Conservation (phyloP, 1,140 invertebrate genomes). For the Chironomus tepperi region DNA sequence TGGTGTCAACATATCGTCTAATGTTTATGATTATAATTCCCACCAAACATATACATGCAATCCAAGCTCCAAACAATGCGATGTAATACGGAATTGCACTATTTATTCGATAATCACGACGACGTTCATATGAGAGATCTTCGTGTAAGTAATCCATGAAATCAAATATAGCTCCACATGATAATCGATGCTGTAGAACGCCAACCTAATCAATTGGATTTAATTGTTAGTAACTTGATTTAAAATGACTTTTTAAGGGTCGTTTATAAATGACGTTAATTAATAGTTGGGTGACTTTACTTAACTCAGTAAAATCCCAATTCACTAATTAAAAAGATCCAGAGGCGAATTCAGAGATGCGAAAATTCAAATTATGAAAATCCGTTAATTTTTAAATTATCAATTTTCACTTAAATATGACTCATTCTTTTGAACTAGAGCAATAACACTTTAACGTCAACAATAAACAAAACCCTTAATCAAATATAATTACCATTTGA, state of each 20-base stretch:
- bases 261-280: too few species aligned
- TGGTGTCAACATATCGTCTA: slow-evolving; percentile 41
- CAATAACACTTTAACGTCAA: too few species aligned
- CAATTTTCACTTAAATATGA: too few species aligned
- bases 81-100: slow-evolving; percentile 51
- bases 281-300: too few species aligned
- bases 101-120: slow-evolving; percentile 50
- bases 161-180: slow-evolving; percentile 57
- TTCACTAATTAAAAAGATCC: too few species aligned
- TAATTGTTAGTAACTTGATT: not conserved
- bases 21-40: slow-evolving; percentile 44
- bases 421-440: too few species aligned
- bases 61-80: slow-evolving; percentile 49
- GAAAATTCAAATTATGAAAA: too few species aligned
- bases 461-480: too few species aligned
- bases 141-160: slow-evolving; percentile 65
- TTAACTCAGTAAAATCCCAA: too few species aligned
- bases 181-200: slow-evolving; percentile 52
- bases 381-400: too few species aligned
- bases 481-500: slow-evolving; percentile 46
- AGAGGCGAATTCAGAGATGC: too few species aligned
- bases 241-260: too few species aligned
- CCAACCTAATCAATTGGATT: slow-evolving; percentile 28
- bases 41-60: slow-evolving; percentile 48
- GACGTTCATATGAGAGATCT: slow-evolving; percentile 46